A percentile compares a stretch with the other conserved stretches of the same genome.
phyloP scores from a whole-genome alignment of 2,113 vertebrate species.

The Nematolebias whitei region DNA sequence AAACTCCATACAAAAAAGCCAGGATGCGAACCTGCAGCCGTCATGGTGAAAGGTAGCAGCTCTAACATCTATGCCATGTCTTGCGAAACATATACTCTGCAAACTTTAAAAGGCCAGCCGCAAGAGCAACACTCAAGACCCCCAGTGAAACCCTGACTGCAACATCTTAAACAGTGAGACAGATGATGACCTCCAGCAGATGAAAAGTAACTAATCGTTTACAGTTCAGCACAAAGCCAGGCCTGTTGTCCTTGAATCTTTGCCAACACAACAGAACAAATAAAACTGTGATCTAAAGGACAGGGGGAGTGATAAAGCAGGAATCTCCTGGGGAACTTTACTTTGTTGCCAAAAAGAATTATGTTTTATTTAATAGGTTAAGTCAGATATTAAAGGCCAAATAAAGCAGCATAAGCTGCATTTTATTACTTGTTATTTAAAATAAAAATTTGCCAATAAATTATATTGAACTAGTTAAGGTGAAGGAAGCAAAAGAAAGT shows the following conservation, averaged over 20 bases:
- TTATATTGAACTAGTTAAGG: not conserved
- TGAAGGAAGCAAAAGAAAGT: no score
- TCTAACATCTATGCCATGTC: no score
- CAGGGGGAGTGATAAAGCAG: not conserved
- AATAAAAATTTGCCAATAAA: not conserved
- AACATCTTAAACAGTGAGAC: constrained; percentile 22
- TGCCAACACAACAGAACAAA: constrained; percentile 42
- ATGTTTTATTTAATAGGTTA: not conserved
- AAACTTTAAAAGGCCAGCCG: not conserved
- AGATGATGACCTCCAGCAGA: constrained; percentile 36
- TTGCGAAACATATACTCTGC: not conserved
- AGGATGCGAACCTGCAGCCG: no score
- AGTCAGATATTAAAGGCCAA: not conserved
- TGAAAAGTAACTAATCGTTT: constrained; percentile 21
- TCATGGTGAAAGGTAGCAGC: no score
- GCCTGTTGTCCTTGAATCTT: constrained; percentile 24
- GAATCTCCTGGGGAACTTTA: not conserved
- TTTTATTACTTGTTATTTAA: not conserved
- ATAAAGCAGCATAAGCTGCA: not conserved
- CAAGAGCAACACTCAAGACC: constrained; percentile 1
- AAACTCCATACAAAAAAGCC: no score
- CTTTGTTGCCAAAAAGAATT: not conserved
- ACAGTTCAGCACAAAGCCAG: constrained; percentile 26
- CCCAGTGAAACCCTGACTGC: not conserved
- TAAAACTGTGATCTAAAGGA: constrained; percentile 36